Evolutionary conservation across 2,797 vertebrate genomes (phyloP).

Genomic region (Parauchenoglanis punctatus): DNA sequence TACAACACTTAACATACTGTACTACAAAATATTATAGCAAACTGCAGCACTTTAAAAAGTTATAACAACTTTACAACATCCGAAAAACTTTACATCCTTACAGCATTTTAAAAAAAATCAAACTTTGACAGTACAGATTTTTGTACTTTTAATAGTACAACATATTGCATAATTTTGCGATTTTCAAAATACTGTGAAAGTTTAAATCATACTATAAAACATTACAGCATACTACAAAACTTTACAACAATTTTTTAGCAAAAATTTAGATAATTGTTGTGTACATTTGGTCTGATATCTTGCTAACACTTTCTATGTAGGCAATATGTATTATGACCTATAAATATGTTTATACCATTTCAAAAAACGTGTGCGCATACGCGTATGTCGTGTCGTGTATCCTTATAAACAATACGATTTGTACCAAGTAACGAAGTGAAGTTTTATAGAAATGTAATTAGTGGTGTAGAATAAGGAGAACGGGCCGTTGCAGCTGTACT

Average conservation of each 20-base stretch:
- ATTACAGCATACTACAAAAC: not conserved
- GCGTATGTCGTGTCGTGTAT: not conserved
- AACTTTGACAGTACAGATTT: no score
- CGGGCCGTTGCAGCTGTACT: conserved; percentile 68
- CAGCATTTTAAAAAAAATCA: no score
- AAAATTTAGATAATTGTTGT: no score
- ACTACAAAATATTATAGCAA: not conserved
- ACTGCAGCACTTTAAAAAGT: not conserved
- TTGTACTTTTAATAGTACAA: no score
- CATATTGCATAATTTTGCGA: not conserved
- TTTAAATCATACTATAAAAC: not conserved
- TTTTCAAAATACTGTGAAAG: not conserved
- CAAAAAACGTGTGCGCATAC: not conserved
- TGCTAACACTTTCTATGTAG: no score
- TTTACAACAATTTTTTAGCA: not conserved
- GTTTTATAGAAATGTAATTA: not conserved
- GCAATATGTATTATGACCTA: no score
- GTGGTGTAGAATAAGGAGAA: not conserved
- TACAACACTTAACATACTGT: not conserved
- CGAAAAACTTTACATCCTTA: no score
- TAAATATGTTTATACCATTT: no score
- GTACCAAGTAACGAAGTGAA: not conserved
- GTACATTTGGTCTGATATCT: no score
- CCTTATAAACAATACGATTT: not conserved
- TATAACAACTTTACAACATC: not conserved